Evolutionary conservation across 2,113 vertebrate species (phyloP), one percentile per base, ranked within the genome.

Genomic region (Emydocephalus ijimae): DNA sequence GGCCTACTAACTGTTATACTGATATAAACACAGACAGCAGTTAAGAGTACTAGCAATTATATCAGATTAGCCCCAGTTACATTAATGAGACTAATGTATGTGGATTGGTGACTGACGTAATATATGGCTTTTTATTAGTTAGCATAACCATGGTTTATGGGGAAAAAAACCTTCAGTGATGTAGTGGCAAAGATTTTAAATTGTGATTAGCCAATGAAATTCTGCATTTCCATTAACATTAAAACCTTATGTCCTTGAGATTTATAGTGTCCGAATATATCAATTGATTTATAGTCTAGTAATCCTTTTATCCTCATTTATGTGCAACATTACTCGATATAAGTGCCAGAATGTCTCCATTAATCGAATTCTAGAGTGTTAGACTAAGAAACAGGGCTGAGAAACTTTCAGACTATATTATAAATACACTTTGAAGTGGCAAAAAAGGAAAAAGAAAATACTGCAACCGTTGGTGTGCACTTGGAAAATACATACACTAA

Each of bases 281-380:
- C 97, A 91, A 97, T 96, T 98, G 97, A 98, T 98, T 98, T 98
- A 98, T 97, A 97, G 97, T 97, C 95, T 95, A 93, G 96, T 98
- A 98, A 98, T 98, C 97, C 97, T 98, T 98, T 98, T 98, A 98
- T 98, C 97, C 96, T 97, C 97, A 98, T 98, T 98, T 98, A 97
- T 97, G 98, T 97, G 97, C 98, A 97, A 95, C 97, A 97, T 97
- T 97, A 97, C 97, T 98, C 97, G 97, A 97, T 90, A 0, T 97
- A 98, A 98, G 97, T 97, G 97, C 95, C 97, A 94, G 94, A 97
- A 97, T 96, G 97, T 95, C 95, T 97, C 95, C 95, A 96, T 97
- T 98, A 98, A 98, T 98, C 81, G 97, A 97, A 98, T 98, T 96
- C 96, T 92, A 93, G 94, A 96, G 97, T 97, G 96, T 95, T 97